phyloP scores from a whole-genome alignment of 2,888 invertebrate genomes.

The Sesia bembeciformis region DNA sequence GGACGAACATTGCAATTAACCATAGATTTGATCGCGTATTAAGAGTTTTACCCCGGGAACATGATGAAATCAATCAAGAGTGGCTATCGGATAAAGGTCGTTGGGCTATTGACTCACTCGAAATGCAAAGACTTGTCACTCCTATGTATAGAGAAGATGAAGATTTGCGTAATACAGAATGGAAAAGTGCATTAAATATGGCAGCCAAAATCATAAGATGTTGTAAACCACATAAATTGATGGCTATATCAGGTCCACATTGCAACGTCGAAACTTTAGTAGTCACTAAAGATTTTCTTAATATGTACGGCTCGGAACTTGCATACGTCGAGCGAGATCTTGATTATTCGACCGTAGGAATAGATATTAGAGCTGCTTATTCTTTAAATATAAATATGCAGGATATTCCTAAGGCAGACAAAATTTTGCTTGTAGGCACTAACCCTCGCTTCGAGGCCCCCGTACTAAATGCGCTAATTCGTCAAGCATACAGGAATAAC shows the following conservation, averaged over 20 bases:
- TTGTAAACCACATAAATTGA: conserved; percentile 70
- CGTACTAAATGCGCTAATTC: conserved; percentile 92
- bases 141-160: conserved; percentile 89
- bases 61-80: conserved; percentile 87
- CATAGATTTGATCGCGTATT: conserved; percentile 46
- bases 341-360: conserved; percentile 20
- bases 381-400: conserved; percentile 78
- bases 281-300: conserved; percentile 51
- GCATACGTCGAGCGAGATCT: conserved; percentile 43
- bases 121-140: conserved; percentile 92
- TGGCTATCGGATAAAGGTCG: conserved; percentile 98
- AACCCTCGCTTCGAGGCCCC: conserved; percentile 99
- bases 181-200: conserved; percentile 91
- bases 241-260: conserved; percentile 53
- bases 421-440: conserved; percentile 93
- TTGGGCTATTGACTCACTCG: conserved; percentile 97
- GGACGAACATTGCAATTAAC: conserved; percentile 52
- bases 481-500: conserved; percentile 92
- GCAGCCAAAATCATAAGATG: conserved; percentile 77
- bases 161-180: conserved; percentile 86
- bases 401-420: conserved; percentile 83
- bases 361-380: conserved; percentile 51
- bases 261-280: conserved; percentile 57
- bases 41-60: conserved; percentile 52
- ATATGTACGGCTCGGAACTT: conserved; percentile 46